Evolutionary conservation across 2,797 vertebrate genomes (phyloP).

Genomic region (Allobates femoralis): DNA sequence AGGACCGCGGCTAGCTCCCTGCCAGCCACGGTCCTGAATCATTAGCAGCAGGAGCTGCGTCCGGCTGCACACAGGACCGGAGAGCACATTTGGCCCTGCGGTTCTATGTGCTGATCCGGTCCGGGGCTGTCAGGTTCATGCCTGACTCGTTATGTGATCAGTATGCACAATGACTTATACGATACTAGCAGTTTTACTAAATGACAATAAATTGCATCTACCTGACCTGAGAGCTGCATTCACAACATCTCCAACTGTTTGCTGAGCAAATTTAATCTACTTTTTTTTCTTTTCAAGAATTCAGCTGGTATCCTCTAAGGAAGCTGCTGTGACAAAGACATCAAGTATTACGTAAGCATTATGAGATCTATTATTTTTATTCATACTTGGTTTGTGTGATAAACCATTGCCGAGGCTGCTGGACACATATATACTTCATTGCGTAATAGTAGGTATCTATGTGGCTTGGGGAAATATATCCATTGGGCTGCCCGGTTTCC

Average conservation of each 20-base stretch:
- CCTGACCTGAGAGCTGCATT: neutral
- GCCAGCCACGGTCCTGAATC: too few species aligned
- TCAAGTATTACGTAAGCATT: slow-evolving; percentile 71
- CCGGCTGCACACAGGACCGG: too few species aligned
- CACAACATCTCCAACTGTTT: neutral
- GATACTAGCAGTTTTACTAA: too few species aligned
- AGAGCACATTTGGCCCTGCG: too few species aligned
- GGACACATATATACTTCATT: neutral
- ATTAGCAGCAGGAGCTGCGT: too few species aligned
- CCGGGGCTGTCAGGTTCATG: too few species aligned
- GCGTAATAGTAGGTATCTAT: too few species aligned
- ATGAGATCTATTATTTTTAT: neutral
- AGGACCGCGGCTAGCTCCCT: too few species aligned
- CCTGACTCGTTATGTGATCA: neutral
- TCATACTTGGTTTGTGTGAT: neutral
- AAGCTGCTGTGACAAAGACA: slow-evolving; percentile 66
- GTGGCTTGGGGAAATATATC: too few species aligned
- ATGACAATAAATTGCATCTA: too few species aligned
- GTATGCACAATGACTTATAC: neutral
- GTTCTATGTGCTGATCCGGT: too few species aligned
- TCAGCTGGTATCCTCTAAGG: slow-evolving; percentile 66
- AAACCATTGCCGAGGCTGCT: neutral
- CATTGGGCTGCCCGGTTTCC: too few species aligned
- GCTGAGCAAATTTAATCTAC: slow-evolving; percentile 39
- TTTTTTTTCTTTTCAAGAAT: slow-evolving; percentile 67